phyloP scores from a whole-genome alignment of 1,140 invertebrate species.

The Pogonomyrmex californicus region DNA sequence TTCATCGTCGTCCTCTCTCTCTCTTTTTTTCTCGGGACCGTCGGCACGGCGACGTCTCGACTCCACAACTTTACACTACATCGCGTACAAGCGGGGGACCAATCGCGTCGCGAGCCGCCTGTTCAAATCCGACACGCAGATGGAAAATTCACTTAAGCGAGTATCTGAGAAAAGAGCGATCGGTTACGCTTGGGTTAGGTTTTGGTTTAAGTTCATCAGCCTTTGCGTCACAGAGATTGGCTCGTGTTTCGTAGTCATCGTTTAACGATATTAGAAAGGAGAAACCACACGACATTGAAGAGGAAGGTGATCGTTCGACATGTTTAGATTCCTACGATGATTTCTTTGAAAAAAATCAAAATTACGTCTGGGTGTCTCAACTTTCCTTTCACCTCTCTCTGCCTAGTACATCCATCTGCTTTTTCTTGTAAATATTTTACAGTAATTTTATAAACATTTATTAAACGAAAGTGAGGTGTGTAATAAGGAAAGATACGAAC shows the following conservation, averaged over 20 bases:
- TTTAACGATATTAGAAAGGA: constrained; percentile 16
- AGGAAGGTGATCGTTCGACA: not conserved
- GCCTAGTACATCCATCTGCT: not conserved
- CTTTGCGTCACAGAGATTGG: constrained; percentile 21
- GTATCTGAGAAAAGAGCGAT: constrained; percentile 20
- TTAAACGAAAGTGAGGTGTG: not conserved
- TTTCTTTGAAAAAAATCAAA: not conserved
- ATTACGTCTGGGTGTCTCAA: not conserved
- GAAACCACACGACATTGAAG: not conserved
- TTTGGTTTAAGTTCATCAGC: not conserved
- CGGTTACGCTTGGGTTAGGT: constrained; percentile 12
- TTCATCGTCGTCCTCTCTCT: constrained; percentile 46
- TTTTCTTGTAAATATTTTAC: constrained; percentile 1
- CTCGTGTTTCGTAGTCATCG: constrained; percentile 51
- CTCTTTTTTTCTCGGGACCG: not conserved
- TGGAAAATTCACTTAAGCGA: constrained; percentile 14
- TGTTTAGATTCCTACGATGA: not conserved
- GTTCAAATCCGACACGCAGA: constrained; percentile 5
- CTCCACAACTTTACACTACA: constrained; percentile 42
- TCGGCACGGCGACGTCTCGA: constrained; percentile 45
- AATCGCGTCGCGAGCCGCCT: constrained; percentile 3
- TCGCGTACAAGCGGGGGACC: not conserved
- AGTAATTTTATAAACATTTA: not conserved
- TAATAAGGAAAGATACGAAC: not conserved
- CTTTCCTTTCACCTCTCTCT: not conserved